Evolutionary conservation across 2,888 invertebrate species (phyloP), one percentile per base, ranked within the genome.

Genomic region (Didymodactylos carnosus): DNA sequence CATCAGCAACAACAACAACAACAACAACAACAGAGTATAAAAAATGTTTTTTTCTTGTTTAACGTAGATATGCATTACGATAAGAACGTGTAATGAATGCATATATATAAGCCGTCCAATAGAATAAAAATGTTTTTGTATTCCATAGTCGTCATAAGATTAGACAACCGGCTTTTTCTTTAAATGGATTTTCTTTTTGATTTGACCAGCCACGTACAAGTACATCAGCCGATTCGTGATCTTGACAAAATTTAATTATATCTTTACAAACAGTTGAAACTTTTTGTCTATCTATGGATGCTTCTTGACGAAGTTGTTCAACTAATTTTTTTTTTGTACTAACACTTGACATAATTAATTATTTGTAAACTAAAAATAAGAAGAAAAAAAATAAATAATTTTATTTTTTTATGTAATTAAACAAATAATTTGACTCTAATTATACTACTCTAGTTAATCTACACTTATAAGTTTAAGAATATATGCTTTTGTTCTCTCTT

Each of bases 171-270:
- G 69, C 49, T 29, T 73, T 75, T 70, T 75, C 75, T 39, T 75
- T 75, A 23, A 73, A 75, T 39, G 75, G 75, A 71, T 75, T 75
- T 46, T 75, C 75, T 46, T 70, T 75, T 16, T 69, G 43, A 11
- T 69, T 69, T 13, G 69, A 72, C 62, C 62, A 62, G 6, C 71
- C 71, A 35, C 25, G n/a, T 25, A 75, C 75, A 0, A 75, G 23
- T 8, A 75, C 75, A 62, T 75, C 75, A 13, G 43, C 69, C 16
- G 25, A 19, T 71, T 75, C 70, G 39, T 75, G 72, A 23, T 69
- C 75, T 43, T 75, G 70, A 43, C 75, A 75, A 27, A 70, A 75
- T n/a, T 72, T 73, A 3, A 75, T 75, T 29, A 75, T 40, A 35
- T 75, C 75, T 53, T 73, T 72, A 35, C 75, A 75, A 14, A 73